Base-by-base conservation (phyloP, 2,888 invertebrate species). In the Zootermopsis nevadensis region DNA sequence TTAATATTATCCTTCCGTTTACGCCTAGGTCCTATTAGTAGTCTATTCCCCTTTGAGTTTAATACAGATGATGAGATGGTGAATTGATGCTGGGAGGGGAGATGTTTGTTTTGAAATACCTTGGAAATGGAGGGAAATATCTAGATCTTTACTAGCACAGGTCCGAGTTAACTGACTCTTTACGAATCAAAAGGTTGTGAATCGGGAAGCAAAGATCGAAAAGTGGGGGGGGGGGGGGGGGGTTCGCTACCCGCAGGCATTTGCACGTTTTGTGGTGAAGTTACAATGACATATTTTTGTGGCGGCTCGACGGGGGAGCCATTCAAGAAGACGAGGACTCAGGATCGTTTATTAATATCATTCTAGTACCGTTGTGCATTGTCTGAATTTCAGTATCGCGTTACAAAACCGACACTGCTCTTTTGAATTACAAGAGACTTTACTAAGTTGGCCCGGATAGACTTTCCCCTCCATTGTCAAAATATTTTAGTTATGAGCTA, bases 181-280 rank as follows among this genome's bases (percentile, higher is more conserved):
- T n/a, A n/a, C n/a, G n/a, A n/a, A n/a, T n/a, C n/a, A n/a, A n/a
- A n/a, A n/a, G n/a, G n/a, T n/a, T n/a, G n/a, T n/a, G n/a, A n/a
- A n/a, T n/a, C n/a, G n/a, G n/a, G n/a, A n/a, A n/a, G n/a, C n/a
- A n/a, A n/a, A 48, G 19, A 48, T 19, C 19, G 3, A 48, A 48
- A 48, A 48, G 3, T 48, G 15, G 42, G 19, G 19, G 48, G 48
- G 38, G 38, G 10, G 38, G 10, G 38, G 48, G 19, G 19, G 19
- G 48, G 12, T 48, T 19, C 48, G 48, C 60, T 27, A 60, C 1
- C 60, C 60, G 12, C 60, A 60, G n/a, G 27, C 60, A 60, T 60
- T 60, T 60, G 60, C 60, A 60, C 60, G n/a, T 60, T 60, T n/a
- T 60, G 60, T 60, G 60, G 60, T 60, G n/a, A 60, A 60, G 60